Percentiles rank a stretch among this genome's conserved stretches.
phyloP scores from a whole-genome alignment of 2,888 invertebrate species.

The Melangyna quadrimaculata region DNA sequence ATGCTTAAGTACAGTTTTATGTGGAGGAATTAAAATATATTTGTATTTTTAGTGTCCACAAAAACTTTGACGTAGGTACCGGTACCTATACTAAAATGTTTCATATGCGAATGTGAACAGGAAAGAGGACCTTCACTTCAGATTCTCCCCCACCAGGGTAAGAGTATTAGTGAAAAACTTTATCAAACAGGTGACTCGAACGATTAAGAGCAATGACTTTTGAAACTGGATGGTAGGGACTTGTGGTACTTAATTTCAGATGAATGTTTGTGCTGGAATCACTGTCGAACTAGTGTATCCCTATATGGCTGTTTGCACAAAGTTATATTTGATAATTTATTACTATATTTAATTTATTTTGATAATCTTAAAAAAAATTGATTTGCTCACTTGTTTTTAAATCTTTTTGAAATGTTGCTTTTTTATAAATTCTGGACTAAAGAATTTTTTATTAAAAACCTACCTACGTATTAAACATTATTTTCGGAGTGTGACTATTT shows the following conservation, averaged over 20 bases:
- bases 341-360: too few relatives aligned
- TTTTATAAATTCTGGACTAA: too few relatives aligned
- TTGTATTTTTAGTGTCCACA: slow-evolving; percentile 39
- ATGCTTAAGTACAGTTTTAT: slow-evolving; percentile 59
- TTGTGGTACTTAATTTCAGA: neutral
- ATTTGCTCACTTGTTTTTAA: too few relatives aligned
- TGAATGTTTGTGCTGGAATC: neutral
- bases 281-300: neutral
- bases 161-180: neutral
- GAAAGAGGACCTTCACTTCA: neutral
- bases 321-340: too few relatives aligned
- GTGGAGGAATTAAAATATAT: slow-evolving; percentile 58
- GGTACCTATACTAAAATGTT: neutral
- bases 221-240: neutral
- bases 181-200: neutral
- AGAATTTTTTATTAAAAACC: too few relatives aligned
- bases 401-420: too few relatives aligned
- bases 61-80: slow-evolving; percentile 16
- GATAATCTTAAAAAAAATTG: too few relatives aligned
- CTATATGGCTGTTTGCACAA: too few relatives aligned
- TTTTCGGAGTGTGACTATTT: too few relatives aligned
- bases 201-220: slow-evolving; percentile 33
- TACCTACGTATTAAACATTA: too few relatives aligned
- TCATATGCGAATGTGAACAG: neutral
- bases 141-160: neutral